Conservation (phyloP, 2,113 vertebrate genomes). For the Neodontobutis hainanensis region DNA sequence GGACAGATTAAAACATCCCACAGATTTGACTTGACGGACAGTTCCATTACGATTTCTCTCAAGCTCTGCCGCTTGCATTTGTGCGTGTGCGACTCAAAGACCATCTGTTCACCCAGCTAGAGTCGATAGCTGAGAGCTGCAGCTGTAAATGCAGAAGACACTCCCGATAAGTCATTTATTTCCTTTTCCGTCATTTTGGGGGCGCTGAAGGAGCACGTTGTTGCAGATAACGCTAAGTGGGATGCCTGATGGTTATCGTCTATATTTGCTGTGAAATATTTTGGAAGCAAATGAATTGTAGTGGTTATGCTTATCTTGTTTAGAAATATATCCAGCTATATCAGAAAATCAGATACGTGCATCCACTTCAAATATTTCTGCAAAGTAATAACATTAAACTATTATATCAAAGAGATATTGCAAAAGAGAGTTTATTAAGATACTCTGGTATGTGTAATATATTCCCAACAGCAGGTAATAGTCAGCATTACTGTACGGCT, state of each 20-base stretch:
- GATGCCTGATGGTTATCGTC: conserved; percentile 36
- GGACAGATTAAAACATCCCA: conserved; percentile 51
- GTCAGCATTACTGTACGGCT: too few relatives aligned
- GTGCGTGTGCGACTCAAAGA: conserved; percentile 2
- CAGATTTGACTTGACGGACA: conserved; percentile 63
- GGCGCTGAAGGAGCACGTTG: conserved; percentile 8
- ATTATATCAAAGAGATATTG: too few relatives aligned
- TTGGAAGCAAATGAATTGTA: conserved; percentile 32
- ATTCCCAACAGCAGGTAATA: too few relatives aligned
- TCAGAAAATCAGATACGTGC: background rate
- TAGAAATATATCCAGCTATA: conserved; percentile 3
- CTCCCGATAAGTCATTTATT: conserved; percentile 13
- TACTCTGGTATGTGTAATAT: too few relatives aligned
- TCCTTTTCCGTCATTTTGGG: background rate
- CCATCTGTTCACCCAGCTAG: conserved; percentile 41
- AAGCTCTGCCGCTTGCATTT: conserved; percentile 14
- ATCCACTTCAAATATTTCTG: background rate
- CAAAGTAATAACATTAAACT: too few relatives aligned
- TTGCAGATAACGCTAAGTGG: conserved; percentile 25
- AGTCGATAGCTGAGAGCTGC: conserved; percentile 12
- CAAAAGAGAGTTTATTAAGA: too few relatives aligned
- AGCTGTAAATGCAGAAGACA: conserved; percentile 12
- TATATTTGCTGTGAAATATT: conserved; percentile 30
- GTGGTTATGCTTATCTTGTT: conserved; percentile 32
- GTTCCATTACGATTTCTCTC: conserved; percentile 54